A percentile compares a stretch with the other conserved stretches of the same genome.
phyloP scores from a whole-genome alignment of 2,113 vertebrate species.

The Tylochromis polylepis region DNA sequence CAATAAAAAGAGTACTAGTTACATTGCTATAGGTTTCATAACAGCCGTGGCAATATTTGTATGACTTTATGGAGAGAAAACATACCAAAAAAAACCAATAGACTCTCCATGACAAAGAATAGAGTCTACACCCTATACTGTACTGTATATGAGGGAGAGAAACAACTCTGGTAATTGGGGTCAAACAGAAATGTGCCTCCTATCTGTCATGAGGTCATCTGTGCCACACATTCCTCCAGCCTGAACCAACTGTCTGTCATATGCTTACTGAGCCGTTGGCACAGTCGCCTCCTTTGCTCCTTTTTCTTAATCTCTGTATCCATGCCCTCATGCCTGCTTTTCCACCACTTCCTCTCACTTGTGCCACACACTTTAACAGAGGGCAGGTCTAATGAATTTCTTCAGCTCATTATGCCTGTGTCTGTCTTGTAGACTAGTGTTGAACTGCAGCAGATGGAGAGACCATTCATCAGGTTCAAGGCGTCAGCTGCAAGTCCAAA shows the following conservation, averaged over 20 bases:
- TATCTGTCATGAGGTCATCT: slow-evolving; percentile 51
- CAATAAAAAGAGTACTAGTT: background rate
- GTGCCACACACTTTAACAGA: background rate
- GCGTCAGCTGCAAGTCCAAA: slow-evolving; percentile 55
- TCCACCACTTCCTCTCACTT: background rate
- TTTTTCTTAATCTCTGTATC: background rate
- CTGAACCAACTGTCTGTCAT: slow-evolving; percentile 39
- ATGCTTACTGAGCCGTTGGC: slow-evolving; percentile 18
- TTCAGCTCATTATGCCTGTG: slow-evolving; percentile 45
- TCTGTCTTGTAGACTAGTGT: background rate
- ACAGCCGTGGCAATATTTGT: background rate
- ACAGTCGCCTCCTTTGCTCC: background rate
- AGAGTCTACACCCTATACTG: slow-evolving; percentile 15
- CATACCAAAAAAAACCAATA: slow-evolving; percentile 7
- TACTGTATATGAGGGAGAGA: slow-evolving; percentile 15
- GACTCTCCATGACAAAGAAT: slow-evolving; percentile 16
- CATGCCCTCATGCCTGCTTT: background rate
- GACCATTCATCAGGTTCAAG: slow-evolving; percentile 46
- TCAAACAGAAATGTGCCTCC: slow-evolving; percentile 61
- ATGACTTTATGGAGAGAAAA: background rate
- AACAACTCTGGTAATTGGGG: slow-evolving; percentile 72
- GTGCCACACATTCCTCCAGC: slow-evolving; percentile 29
- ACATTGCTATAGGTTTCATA: background rate
- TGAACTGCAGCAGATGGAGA: slow-evolving; percentile 52
- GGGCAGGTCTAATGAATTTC: slow-evolving; percentile 56